phyloP scores from a whole-genome alignment of 2,113 vertebrate genomes.

The Thermophis baileyi region DNA sequence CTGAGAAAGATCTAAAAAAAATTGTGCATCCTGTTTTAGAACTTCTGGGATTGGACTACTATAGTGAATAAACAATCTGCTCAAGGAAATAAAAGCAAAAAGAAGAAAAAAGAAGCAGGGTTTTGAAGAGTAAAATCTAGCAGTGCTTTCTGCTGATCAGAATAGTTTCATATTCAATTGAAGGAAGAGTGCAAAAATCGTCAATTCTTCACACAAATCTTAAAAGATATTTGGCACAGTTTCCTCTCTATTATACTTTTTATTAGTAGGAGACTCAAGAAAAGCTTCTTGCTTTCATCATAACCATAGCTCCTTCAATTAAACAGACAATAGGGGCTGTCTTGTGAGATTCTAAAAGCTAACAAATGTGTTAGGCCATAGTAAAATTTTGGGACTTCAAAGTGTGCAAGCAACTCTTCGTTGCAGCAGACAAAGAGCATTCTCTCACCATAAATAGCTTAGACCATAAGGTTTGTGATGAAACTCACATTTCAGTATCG shows the following conservation, averaged over 20 bases:
- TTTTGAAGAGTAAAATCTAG: not conserved
- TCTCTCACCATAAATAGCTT: not conserved
- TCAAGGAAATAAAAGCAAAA: not conserved
- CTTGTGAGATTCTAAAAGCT: not conserved
- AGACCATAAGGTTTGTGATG: not conserved
- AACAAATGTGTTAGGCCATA: not conserved
- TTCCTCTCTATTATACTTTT: not conserved
- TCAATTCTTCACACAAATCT: not conserved
- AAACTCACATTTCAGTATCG: not conserved
- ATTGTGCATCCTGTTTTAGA: not conserved
- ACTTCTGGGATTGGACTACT: not conserved
- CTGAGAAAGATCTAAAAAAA: not conserved
- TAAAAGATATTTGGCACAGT: not conserved
- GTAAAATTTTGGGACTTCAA: not conserved
- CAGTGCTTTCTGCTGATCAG: not conserved
- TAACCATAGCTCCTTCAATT: not conserved
- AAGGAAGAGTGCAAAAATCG: not conserved
- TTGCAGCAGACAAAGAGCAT: not conserved
- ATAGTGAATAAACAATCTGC: not conserved
- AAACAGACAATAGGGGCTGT: not conserved
- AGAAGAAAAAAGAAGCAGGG: not conserved
- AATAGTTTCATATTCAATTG: not conserved
- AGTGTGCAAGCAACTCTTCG: not conserved
- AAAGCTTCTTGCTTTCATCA: not conserved
- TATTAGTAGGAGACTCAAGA: not conserved